Evolutionary conservation across 2,797 vertebrate genomes (phyloP).

Genomic region (Eptatretus atami): DNA sequence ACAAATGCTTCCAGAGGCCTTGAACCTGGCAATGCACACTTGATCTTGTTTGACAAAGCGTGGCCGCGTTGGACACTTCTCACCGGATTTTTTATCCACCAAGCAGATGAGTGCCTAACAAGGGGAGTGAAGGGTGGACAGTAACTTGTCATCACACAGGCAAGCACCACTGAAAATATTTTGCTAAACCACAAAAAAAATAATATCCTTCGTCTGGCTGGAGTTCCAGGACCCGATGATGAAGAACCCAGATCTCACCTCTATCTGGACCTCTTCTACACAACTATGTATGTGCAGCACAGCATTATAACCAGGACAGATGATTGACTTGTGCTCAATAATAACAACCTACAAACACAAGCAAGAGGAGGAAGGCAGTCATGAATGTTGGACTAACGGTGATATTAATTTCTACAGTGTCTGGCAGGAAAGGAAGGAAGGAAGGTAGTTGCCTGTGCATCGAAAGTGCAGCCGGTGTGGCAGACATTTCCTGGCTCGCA

Average conservation of each 20-base stretch:
- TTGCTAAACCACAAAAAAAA: neutral
- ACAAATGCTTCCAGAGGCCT: constrained; percentile 83
- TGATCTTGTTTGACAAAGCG: constrained; percentile 97
- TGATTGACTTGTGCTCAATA: constrained; percentile 95
- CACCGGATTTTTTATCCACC: constrained; percentile 86
- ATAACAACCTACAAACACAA: constrained; percentile 50
- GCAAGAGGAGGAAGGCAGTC: constrained; percentile 6
- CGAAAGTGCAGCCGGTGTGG: constrained; percentile 79
- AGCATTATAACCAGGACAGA: constrained; percentile 83
- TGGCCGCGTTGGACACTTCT: constrained; percentile 73
- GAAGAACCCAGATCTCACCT: constrained; percentile 23
- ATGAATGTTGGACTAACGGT: no score
- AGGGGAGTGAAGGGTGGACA: no score
- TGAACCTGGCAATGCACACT: constrained; percentile 74
- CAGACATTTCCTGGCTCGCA: constrained; percentile 70
- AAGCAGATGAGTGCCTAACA: constrained; percentile 80
- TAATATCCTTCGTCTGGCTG: neutral
- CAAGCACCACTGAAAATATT: neutral
- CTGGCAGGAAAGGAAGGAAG: neutral
- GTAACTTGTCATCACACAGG: no score
- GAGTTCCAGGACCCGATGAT: neutral
- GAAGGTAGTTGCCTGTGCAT: constrained; percentile 42
- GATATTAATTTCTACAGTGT: no score
- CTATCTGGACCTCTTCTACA: constrained; percentile 87
- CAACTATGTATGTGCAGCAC: constrained; percentile 91